phyloP scores from a whole-genome alignment of 2,797 vertebrate genomes.

The Gymnothorax reevesii region DNA sequence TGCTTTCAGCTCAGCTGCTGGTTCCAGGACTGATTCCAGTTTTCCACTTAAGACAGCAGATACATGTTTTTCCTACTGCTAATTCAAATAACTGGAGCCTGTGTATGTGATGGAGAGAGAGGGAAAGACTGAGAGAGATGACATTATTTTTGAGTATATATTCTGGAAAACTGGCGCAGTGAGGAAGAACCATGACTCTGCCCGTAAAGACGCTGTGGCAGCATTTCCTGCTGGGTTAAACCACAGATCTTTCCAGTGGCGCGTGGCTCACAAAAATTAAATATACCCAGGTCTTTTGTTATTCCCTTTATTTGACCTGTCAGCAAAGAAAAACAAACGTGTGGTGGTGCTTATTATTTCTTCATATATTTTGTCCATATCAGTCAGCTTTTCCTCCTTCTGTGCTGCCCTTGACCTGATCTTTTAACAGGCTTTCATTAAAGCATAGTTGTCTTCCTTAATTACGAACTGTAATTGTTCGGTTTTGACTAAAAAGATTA shows the following conservation, averaged over 20 bases:
- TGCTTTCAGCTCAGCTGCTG: constrained; percentile 3
- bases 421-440: neutral
- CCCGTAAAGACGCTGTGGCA: constrained; percentile 53
- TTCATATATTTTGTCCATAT: neutral
- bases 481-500: neutral
- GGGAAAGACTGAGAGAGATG: constrained; percentile 30
- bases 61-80: neutral
- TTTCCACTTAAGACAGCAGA: constrained; percentile 15
- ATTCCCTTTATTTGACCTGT: constrained; percentile 37
- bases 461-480: neutral
- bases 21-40: constrained; percentile 1
- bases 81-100: constrained; percentile 5
- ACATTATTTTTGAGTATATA: constrained; percentile 47
- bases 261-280: neutral
- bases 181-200: constrained; percentile 42
- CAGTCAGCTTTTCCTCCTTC: neutral
- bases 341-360: neutral
- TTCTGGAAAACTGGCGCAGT: constrained; percentile 61
- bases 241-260: constrained; percentile 33
- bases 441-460: neutral
- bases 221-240: constrained; percentile 51
- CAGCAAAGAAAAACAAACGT: neutral
- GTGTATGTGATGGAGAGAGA: neutral
- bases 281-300: constrained; percentile 40
- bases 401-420: neutral